phyloP scores from a whole-genome alignment of 2,888 invertebrate species.

The Ophioninae sp. region DNA sequence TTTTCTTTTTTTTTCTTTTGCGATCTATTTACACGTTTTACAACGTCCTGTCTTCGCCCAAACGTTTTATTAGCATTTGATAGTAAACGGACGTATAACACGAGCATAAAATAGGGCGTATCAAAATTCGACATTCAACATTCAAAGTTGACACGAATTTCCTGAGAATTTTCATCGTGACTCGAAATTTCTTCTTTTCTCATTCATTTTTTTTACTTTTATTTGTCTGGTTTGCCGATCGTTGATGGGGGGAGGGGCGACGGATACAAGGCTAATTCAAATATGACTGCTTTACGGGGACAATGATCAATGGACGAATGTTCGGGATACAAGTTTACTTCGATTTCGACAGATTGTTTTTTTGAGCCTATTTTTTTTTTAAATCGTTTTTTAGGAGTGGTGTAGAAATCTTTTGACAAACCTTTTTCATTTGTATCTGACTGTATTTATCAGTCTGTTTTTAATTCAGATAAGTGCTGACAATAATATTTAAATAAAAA shows the following conservation, averaged over 20 bases:
- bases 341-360: background rate
- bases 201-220: background rate
- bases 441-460: too few species aligned
- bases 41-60: conserved; percentile 18
- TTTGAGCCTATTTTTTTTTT: background rate
- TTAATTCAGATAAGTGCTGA: too few species aligned
- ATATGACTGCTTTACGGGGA: background rate
- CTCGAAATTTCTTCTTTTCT: background rate
- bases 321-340: background rate
- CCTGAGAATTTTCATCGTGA: background rate
- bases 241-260: background rate
- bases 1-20: conserved; percentile 33
- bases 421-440: too few species aligned
- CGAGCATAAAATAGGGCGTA: conserved; percentile 6
- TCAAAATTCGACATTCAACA: conserved; percentile 31
- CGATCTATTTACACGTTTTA: conserved; percentile 3
- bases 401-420: too few species aligned
- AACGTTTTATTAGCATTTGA: conserved; percentile 38
- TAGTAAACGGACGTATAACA: conserved; percentile 57
- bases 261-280: background rate
- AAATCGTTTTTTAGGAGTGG: too few species aligned
- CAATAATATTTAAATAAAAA: too few species aligned
- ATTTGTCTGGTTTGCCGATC: background rate
- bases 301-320: background rate
- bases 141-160: conserved; percentile 12